Base-by-base conservation (phyloP, 92 coral and sea anemone genomes). In the Ricordea florida region DNA sequence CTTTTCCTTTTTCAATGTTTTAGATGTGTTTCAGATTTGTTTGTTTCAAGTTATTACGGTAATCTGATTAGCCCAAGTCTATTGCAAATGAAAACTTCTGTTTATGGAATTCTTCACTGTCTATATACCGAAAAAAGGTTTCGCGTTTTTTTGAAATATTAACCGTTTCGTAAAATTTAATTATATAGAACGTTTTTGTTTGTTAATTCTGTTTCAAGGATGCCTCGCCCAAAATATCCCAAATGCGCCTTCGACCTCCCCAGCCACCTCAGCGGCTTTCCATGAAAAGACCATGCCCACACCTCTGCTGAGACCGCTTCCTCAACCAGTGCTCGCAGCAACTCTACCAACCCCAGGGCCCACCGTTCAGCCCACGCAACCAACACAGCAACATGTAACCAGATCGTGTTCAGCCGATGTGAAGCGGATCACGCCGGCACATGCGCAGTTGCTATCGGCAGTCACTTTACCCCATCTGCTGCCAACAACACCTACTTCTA, bases 361-460 rank as follows among this genome's bases (percentile, higher is more conserved):
- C 2, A 70, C 66, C 0, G 29, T 37, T 25, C 77, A 70, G 29
- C 53, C 77, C 18, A 53, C 77, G 18, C 66, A 16, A 55, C 15
- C 77, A 16, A 15, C 35, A 21, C 29, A 70, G 49, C 52, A 10
- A 3, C 22, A 9, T 10, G 10, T 26, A 13, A 16, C 40, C 29
- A 42, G 18, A 18, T 70, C 77, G 3, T 70, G 53, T 31, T 40
- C 77, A 20, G 65, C 77, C 21, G 65, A 70, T 70, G 77, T 36
- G 13, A 55, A 41, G 56, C 37, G 53, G 65, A 70, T 70, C 65
- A 70, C 1, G 27, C 77, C 77, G 21, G 77, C 77, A 16, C 77
- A 70, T 38, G 77, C 65, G 53, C 77, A 70, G 22, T 40, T 70
- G 53, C 41, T 70, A 20, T 70, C 65, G 56, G 77, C 65, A 23